Evolutionary conservation across 2,888 invertebrate genomes (phyloP), one percentile per base, ranked within the genome.

Genomic region (Aspidiotus destructor): DNA sequence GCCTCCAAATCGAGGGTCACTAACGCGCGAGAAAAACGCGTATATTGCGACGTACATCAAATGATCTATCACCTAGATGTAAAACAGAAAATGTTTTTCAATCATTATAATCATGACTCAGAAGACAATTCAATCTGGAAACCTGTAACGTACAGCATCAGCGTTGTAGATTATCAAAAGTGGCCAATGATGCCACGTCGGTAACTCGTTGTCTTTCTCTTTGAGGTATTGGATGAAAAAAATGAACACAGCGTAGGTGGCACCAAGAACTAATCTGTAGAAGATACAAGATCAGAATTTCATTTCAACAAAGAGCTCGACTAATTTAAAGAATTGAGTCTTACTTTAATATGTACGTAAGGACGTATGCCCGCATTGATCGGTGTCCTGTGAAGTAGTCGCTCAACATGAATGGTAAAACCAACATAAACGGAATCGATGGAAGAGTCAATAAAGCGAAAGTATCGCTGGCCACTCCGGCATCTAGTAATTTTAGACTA

Each of bases 1-100:
- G 7, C 99, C 97, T 6, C 99, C 99, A 0, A 98, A 92, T 0
- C 87, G 83, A 0, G 97, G 94, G 78, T 99, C 99, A 71, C 96
- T 96, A 62, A 99, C 86, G 79, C 91, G 89, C 0, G 98, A 98
- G 78, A 93, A 94, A 81, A 99, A 99, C 10, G 96, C 92, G 96
- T 99, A 97, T 70, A 88, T 85, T 0, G 97, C 88, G 7, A 99
- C 97, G 78, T 94, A 98, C 94, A 98, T 97, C 75, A 92, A 87
- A 79, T 95, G 96, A 0, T 92, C 82, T 73, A 92, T 87, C 41
- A 97, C 84, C 89, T 97, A 81, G 80, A 70, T 28, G 5, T 28
- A 28, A 28, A 5, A 28, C 5, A 72, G 73, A 69, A 60, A 44
- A 28, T 16, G 7, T n/a, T 40, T 28, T 28, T 28, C 28, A 28